phyloP scores from a whole-genome alignment of 1,140 invertebrate species.

The fruit fly (Drosophila melanogaster) region DNA sequence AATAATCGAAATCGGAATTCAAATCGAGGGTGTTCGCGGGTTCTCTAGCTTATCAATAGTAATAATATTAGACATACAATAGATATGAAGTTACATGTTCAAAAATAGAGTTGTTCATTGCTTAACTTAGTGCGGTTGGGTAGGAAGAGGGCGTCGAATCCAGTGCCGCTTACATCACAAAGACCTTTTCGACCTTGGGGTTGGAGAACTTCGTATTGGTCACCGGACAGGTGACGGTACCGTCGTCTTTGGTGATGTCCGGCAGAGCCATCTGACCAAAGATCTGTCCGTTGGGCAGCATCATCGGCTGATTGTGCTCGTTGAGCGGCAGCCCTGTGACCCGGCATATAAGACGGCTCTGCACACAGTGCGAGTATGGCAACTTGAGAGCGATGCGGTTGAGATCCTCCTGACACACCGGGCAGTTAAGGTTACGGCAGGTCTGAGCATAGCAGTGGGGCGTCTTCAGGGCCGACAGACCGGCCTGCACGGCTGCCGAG shows the following conservation, averaged over 20 bases:
- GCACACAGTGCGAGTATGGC: constrained; percentile 98
- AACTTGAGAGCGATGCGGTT: constrained; percentile 93
- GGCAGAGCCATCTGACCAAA: constrained; percentile 97
- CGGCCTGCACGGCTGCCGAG: constrained; percentile 93
- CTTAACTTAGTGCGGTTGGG: constrained; percentile 63
- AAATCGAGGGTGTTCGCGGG: constrained; percentile 35
- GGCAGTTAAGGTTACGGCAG: constrained; percentile 93
- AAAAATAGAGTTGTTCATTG: constrained; percentile 64
- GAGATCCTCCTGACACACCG: constrained; percentile 95
- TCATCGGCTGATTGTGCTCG: constrained; percentile 99
- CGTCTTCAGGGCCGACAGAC: constrained; percentile 97
- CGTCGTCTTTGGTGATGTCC: constrained; percentile 95
- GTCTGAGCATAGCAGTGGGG: constrained; percentile 91
- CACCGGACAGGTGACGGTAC: constrained; percentile 95
- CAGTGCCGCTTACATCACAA: constrained; percentile 91
- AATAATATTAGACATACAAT: constrained; percentile 45
- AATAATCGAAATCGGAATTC: constrained; percentile 61
- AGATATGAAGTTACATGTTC: constrained; percentile 50
- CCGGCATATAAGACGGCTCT: constrained; percentile 94
- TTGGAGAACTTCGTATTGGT: constrained; percentile 95
- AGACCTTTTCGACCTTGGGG: constrained; percentile 97
- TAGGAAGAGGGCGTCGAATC: constrained; percentile 13
- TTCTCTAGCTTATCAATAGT: constrained; percentile 17
- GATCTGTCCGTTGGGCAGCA: constrained; percentile 98
- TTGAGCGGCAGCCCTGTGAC: constrained; percentile 97